Evolutionary conservation across 2,888 invertebrate genomes (phyloP).

Genomic region (Hemaris fuciformis): DNA sequence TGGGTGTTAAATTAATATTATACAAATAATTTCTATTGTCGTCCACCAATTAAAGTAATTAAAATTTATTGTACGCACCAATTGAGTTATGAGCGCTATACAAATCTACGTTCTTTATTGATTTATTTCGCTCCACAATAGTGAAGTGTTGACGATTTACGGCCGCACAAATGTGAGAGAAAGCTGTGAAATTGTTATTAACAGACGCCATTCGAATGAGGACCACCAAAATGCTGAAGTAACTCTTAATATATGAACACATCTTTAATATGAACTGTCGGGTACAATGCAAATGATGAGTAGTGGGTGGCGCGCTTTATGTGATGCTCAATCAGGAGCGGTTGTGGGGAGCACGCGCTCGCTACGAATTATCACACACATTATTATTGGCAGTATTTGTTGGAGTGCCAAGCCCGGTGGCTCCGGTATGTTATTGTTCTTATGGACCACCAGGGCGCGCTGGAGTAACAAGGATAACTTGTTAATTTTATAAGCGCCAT

Average conservation of each 20-base stretch:
- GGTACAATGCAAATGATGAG: conserved; percentile 57
- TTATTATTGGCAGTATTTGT: conserved; percentile 69
- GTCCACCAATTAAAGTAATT: conserved; percentile 59
- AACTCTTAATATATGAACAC: neutral
- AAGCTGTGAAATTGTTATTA: conserved; percentile 28
- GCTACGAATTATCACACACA: conserved; percentile 50
- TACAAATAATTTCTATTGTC: conserved; percentile 33
- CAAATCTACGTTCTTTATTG: conserved; percentile 51
- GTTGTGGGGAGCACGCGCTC: conserved; percentile 69
- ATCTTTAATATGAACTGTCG: conserved; percentile 11
- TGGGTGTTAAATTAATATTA: conserved; percentile 7
- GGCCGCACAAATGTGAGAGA: conserved; percentile 30
- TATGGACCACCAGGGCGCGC: conserved; percentile 40
- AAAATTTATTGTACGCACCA: conserved; percentile 62
- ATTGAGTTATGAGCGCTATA: conserved; percentile 52
- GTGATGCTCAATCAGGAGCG: conserved; percentile 66
- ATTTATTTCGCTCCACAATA: conserved; percentile 54
- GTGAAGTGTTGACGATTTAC: conserved; percentile 38
- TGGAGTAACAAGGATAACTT: conserved; percentile 2
- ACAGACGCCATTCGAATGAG: conserved; percentile 14
- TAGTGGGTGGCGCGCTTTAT: conserved; percentile 70
- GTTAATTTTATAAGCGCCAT: conserved; percentile 8
- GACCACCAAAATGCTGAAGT: conserved; percentile 14
- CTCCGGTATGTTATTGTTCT: conserved; percentile 29
- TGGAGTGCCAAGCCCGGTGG: conserved; percentile 34